phyloP scores from a whole-genome alignment of 2,113 vertebrate species.

The Scolopax mira region DNA sequence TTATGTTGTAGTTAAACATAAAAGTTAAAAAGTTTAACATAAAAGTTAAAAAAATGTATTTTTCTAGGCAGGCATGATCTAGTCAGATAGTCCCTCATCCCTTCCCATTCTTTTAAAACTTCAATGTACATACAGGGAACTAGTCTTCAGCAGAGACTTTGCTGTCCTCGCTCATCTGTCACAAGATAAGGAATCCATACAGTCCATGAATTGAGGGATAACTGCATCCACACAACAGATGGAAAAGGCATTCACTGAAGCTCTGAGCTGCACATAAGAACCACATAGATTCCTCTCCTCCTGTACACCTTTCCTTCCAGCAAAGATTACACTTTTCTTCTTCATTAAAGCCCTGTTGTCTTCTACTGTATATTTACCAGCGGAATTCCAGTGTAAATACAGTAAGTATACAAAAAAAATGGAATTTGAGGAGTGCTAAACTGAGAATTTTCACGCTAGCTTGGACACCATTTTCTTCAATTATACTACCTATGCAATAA shows the following conservation, averaged over 20 bases:
- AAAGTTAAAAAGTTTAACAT: too few relatives aligned
- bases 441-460: neutral
- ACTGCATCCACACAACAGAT: neutral
- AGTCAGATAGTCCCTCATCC: fast-evolving
- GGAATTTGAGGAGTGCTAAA: neutral
- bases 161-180: too few relatives aligned
- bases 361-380: neutral
- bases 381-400: neutral
- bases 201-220: neutral
- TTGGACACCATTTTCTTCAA: neutral
- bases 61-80: neutral
- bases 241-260: neutral
- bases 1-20: too few relatives aligned
- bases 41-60: too few relatives aligned
- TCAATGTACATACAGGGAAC: neutral
- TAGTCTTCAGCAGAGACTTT: neutral
- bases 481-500: neutral
- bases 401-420: neutral
- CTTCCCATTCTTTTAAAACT: neutral
- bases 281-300: fast-evolving
- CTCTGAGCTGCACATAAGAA: neutral
- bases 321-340: neutral
- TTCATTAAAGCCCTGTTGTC: neutral
- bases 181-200: neutral
- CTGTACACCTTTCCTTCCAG: neutral